Base-by-base conservation (phyloP, 2,797 vertebrate genomes). In the Tapirus indicus region DNA sequence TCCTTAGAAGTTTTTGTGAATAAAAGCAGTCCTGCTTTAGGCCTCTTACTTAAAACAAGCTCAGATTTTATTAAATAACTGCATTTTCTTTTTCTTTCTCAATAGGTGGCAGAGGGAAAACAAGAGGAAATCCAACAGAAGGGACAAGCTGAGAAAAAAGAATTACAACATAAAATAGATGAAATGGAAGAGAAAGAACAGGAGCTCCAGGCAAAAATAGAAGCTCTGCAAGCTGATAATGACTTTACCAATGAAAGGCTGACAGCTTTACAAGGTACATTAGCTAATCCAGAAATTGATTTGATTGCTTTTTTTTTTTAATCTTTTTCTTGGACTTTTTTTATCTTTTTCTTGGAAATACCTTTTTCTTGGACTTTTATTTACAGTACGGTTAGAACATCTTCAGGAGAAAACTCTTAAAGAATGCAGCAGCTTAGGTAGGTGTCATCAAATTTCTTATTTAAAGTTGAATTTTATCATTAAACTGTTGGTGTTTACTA, bases 151-250 rank as follows among this genome's bases (percentile, higher is more conserved):
- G 99, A 99, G 98, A 99, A 99, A 98, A 99, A 99, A 97, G 99
- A 99, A 98, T 98, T 99, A 96, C 99, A 99, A 95, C 98, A 99
- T 98, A 99, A 99, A 97, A 99, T 99, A 66, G 99, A 99, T 97
- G 99, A 99, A 99, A 99, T 99, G 99, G 99, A 99, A 98, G 99
- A 99, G 98, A 99, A 99, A 98, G 99, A 99, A 96, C 99, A 99
- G 98, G 99, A 99, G 91, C 99, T 99, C 97, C 99, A 99, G 98
- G 99, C 99, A 91, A 99, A 99, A 96, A 99, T 99, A 80, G 99
- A 99, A 97, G 99, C 99, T 97, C 98, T 99, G 98, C 99, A 99
- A 98, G 99, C 99, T 47, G 99, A 99, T 98, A 99, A 99, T 32
- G 99, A 99, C 98, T 99, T 99, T 98, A 99, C 99, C 95, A 99